Base-by-base conservation (phyloP, 2,888 invertebrate species). In the Flabesymbios commensalis region DNA sequence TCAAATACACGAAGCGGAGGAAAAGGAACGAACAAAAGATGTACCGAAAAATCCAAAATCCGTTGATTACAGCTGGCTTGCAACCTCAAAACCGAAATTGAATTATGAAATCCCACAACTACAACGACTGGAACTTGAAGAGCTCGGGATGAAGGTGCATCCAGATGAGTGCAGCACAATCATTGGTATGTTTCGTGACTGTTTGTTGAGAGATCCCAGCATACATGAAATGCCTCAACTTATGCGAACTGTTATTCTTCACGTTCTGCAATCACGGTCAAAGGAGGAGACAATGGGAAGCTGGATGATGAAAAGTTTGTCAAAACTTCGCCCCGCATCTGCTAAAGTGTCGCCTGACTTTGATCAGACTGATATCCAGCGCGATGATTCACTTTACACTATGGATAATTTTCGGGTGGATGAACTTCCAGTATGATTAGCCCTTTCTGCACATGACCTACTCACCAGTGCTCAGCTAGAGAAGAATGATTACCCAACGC, bases 61-160 rank as follows among this genome's bases (percentile, higher is more conserved):
- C 5, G 79, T 78, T 3, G 80, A 80, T 57, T 80, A 80, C 65
- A 76, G 74, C 55, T 80, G 80, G 80, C 68, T 80, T 14, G 70
- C 77, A 4, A 75, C 72, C 17, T 59, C 67, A 1, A 33, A 29
- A 48, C 64, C 73, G 1, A 69, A 73, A 2, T 73, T 73, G 58
- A 31, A 58, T 3, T 80, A 74, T 56, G 74, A 77, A 61, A 73
- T 80, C 41, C 74, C 79, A 4, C 78, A 78, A 55, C 59, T 79
- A n/a, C 75, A 78, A 52, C 63, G 78, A 33, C 63, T 80, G 4
- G 79, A 80, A 55, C 64, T 80, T 10, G 79, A 79, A 43, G 75
- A 78, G 58, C 65, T 78, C 17, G 78, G 78, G 59, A 43, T 43
- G 42, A 71, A 77, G 65, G 75, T 80, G 7, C 71, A 73, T 56